Evolutionary conservation across 2,888 invertebrate genomes (phyloP).

Genomic region (Cephus runcator): DNA sequence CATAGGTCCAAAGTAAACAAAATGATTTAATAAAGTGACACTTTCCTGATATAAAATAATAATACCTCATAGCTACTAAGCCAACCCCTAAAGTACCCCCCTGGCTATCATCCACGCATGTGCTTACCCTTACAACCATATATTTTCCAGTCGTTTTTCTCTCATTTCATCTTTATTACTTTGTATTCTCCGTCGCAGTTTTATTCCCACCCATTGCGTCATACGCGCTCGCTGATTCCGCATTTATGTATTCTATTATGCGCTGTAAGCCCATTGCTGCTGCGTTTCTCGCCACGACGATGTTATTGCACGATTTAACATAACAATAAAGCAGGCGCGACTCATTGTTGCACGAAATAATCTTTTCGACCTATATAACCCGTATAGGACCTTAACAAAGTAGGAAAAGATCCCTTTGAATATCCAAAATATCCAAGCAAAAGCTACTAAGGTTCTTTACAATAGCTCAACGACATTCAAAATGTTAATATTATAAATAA

Average conservation of each 20-base stretch:
- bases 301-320: constrained; percentile 45
- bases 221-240: constrained; percentile 37
- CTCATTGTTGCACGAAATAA: constrained; percentile 35
- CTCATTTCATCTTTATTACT: background rate
- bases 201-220: constrained; percentile 5
- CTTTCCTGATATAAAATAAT: background rate
- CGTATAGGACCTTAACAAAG: background rate
- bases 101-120: background rate
- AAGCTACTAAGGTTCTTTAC: background rate
- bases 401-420: background rate
- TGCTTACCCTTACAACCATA: background rate
- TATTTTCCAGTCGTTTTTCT: background rate
- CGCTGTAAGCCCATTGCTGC: constrained; percentile 29
- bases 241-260: constrained; percentile 50
- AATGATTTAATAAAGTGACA: background rate
- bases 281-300: constrained; percentile 27
- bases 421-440: background rate
- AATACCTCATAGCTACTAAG: background rate
- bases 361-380: background rate
- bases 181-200: background rate
- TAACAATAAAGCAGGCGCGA: constrained; percentile 42
- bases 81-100: background rate
- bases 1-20: background rate
- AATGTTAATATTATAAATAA: background rate
- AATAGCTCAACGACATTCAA: background rate